A percentile compares a stretch with the other conserved stretches of the same genome.
These are phyloP conservation scores for Cheilinus undulatus DNA, from an alignment of 2,113 vertebrate genomes.

Conservation along the genomic window DNA sequence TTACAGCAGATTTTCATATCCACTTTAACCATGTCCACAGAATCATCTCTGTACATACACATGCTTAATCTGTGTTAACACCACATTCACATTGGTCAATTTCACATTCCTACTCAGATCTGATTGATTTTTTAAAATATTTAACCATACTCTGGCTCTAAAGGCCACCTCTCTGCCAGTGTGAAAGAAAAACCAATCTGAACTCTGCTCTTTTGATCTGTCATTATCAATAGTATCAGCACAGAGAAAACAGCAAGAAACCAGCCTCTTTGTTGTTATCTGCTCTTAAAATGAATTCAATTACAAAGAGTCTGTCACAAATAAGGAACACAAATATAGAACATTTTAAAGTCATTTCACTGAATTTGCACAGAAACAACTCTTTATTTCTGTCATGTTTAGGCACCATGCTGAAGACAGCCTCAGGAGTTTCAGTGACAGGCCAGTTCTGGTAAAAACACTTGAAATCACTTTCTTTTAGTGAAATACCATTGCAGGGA, in stretches of 20 bases:
- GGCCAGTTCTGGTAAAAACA: neutral
- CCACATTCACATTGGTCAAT: neutral
- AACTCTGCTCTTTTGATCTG: conserved; percentile 21
- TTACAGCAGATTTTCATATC: conserved; percentile 55
- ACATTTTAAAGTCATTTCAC: too few relatives aligned
- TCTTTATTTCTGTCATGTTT: neutral
- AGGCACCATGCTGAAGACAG: neutral
- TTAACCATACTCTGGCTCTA: conserved; percentile 1
- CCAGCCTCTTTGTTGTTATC: too few relatives aligned
- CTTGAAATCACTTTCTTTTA: too few relatives aligned
- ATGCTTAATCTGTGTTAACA: conserved; percentile 42
- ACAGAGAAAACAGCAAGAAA: too few relatives aligned
- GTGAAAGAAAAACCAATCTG: neutral
- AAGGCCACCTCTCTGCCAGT: conserved; percentile 12
- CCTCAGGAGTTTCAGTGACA: neutral
- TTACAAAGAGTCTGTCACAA: too few relatives aligned
- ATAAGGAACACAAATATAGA: too few relatives aligned
- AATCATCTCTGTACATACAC: neutral
- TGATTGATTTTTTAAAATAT: conserved; percentile 15
- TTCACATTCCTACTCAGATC: conserved; percentile 23
- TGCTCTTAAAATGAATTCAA: too few relatives aligned
- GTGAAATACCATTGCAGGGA: too few relatives aligned
- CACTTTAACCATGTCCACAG: conserved; percentile 18
- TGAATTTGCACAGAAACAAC: too few relatives aligned
- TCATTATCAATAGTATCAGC: neutral